Evolutionary conservation across 2,888 invertebrate genomes (phyloP).

Genomic region (Vesta saturnalis): DNA sequence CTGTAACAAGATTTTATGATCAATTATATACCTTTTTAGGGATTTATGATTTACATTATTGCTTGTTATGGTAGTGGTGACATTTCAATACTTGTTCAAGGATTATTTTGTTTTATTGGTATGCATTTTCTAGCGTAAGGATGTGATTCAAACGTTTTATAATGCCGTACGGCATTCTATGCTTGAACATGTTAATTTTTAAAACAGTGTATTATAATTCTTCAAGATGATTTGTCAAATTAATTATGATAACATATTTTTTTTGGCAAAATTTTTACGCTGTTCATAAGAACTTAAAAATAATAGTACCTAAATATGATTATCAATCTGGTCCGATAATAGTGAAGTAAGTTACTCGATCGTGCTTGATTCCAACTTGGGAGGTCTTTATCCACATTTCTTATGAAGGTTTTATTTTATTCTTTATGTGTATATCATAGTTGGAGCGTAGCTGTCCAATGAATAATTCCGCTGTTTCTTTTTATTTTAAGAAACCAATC

Average conservation of each 20-base stretch:
- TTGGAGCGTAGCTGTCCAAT: slow-evolving; percentile 50
- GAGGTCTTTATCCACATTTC: slow-evolving; percentile 58
- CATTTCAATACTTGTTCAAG: slow-evolving; percentile 33
- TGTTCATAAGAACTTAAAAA: too few relatives aligned
- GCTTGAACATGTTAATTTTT: background rate
- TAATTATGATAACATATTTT: too few relatives aligned
- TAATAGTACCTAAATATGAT: slow-evolving; percentile 35
- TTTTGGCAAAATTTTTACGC: too few relatives aligned
- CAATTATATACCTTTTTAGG: slow-evolving; percentile 35
- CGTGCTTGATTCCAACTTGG: slow-evolving; percentile 52
- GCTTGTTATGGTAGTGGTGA: slow-evolving; percentile 27
- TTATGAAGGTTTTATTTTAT: slow-evolving; percentile 54
- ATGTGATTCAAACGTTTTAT: slow-evolving; percentile 24
- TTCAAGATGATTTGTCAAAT: too few relatives aligned
- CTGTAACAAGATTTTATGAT: slow-evolving; percentile 29
- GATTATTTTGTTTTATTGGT: slow-evolving; percentile 23
- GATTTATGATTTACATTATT: slow-evolving; percentile 33
- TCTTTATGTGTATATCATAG: slow-evolving; percentile 53
- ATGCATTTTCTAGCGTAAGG: slow-evolving; percentile 17
- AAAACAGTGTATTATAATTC: too few relatives aligned
- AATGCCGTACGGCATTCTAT: slow-evolving; percentile 1
- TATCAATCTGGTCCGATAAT: slow-evolving; percentile 42
- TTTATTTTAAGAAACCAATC: slow-evolving; percentile 31
- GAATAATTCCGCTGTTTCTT: slow-evolving; percentile 47
- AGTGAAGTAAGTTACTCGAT: slow-evolving; percentile 34